Evolutionary conservation across 2,888 invertebrate species (phyloP).

Genomic region (Pristionchus entomophagus): DNA sequence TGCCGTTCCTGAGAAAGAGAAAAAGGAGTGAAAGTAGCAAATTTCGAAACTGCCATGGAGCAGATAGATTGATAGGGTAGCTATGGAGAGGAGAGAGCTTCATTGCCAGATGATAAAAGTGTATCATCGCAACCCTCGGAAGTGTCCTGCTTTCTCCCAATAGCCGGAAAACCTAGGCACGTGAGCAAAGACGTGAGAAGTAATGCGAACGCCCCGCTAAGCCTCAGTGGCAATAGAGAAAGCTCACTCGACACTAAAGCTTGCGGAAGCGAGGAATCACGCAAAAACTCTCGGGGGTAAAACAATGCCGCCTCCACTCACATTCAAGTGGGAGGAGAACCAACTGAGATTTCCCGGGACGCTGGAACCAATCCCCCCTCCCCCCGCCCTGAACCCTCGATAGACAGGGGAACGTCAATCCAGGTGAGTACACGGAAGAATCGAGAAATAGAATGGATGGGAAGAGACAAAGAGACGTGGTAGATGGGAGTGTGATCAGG

Average conservation of each 20-base stretch:
- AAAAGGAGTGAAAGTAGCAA: neutral
- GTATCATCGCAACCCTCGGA: neutral
- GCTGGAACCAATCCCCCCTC: neutral
- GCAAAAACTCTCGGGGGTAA: neutral
- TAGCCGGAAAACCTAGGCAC: constrained; percentile 11
- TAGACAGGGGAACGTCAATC: neutral
- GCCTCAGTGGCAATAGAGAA: neutral
- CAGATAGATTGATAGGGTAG: neutral
- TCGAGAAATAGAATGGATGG: neutral
- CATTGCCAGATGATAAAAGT: neutral
- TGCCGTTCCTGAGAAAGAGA: neutral
- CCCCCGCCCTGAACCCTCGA: neutral
- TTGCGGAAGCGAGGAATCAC: neutral
- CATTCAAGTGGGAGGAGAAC: neutral
- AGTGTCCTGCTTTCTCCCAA: neutral
- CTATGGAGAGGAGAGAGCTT: neutral
- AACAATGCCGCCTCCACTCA: neutral
- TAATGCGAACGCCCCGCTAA: constrained; percentile 15
- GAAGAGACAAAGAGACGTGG: constrained; percentile 1
- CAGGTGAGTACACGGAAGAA: constrained; percentile 14
- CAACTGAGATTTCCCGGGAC: neutral
- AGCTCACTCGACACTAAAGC: constrained; percentile 7
- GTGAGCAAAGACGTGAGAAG: neutral
- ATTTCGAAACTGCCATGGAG: neutral
- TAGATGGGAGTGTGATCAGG: neutral